Base-by-base conservation (phyloP, 1,140 invertebrate genomes). In the Drosophila arawakana region DNA sequence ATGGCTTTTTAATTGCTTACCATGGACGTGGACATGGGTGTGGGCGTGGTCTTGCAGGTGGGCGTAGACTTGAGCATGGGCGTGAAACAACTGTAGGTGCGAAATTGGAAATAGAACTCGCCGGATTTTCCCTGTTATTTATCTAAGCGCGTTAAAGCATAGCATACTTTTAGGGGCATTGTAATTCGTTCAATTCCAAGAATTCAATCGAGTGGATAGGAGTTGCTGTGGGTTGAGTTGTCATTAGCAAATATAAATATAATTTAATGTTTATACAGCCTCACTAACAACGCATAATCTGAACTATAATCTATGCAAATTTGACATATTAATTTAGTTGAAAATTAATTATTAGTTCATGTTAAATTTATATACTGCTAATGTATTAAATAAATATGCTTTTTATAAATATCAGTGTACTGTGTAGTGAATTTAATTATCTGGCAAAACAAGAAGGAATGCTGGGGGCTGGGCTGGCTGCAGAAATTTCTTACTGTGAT, bases 1-100 rank as follows among this genome's bases (percentile, higher is more conserved):
- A 83, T 89, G 80, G 77, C 50, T 54, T 80, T 89, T 80, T 89
- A 88, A 88, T 88, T 82, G 84, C 68, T 72, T 54, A 1, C 8
- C 18, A 5, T 49, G 18, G 47, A 21, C 21, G 37, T 13, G 57
- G 9, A 10, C 9, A 3, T 21, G 9, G 9, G 18, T 41, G 13
- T n/a, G 60, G 7, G 47, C 34, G 5, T 37, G n/a, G 50, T 11
- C 13, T 1, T 50, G 13, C 21, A 49, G 39, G 35, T n/a, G 52
- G 30, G 50, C 4, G 5, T 21, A 30, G 25, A 30, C n/a, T n/a
- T n/a, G n/a, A n/a, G n/a, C n/a, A n/a, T n/a, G n/a, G n/a, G n/a
- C 25, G 49, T 43, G 21, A 8, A 55, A 41, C 35, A 15, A 18
- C 54, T 5, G 54, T 39, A 21, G 21, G 15, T 1, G 25, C 57